phyloP scores from a whole-genome alignment of 1,140 invertebrate genomes.

The Drosophila takahashii region DNA sequence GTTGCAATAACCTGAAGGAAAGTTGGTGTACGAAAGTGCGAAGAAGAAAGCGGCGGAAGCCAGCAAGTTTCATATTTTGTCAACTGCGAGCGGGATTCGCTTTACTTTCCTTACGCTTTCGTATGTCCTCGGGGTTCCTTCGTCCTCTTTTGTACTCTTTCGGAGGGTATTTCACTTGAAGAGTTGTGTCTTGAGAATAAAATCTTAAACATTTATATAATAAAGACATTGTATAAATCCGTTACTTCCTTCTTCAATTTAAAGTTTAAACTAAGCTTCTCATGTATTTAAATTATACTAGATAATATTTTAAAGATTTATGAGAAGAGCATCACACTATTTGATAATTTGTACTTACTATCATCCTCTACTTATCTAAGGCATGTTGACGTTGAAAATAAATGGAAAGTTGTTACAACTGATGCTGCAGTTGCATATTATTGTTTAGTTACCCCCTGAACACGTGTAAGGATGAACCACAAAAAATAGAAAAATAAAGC shows the following conservation, averaged over 20 bases:
- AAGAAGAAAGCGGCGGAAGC: slow-evolving; percentile 42
- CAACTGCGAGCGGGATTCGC: slow-evolving; percentile 51
- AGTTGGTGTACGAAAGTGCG: slow-evolving; percentile 12
- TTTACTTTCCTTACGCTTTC: slow-evolving; percentile 10
- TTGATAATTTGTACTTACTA: neutral
- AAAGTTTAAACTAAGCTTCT: no score
- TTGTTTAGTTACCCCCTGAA: slow-evolving; percentile 57
- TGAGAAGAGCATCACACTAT: neutral
- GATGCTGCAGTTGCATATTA: slow-evolving; percentile 59
- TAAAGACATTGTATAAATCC: no score
- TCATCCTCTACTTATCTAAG: slow-evolving; percentile 26
- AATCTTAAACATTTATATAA: no score
- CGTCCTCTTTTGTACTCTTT: slow-evolving; percentile 7
- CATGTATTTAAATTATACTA: neutral
- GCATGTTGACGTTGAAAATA: slow-evolving; percentile 47
- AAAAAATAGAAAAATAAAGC: slow-evolving; percentile 5
- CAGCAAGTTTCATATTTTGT: slow-evolving; percentile 78
- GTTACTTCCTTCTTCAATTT: neutral
- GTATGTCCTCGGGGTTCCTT: neutral
- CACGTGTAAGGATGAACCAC: slow-evolving; percentile 32
- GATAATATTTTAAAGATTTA: neutral
- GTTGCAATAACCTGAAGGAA: slow-evolving; percentile 71
- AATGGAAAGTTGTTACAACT: slow-evolving; percentile 66
- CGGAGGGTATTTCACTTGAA: neutral
- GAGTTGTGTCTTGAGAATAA: no score